These are phyloP conservation scores for Watsonalla cultraria DNA, from an alignment of 2,888 invertebrate genomes.

Conservation along the genomic window DNA sequence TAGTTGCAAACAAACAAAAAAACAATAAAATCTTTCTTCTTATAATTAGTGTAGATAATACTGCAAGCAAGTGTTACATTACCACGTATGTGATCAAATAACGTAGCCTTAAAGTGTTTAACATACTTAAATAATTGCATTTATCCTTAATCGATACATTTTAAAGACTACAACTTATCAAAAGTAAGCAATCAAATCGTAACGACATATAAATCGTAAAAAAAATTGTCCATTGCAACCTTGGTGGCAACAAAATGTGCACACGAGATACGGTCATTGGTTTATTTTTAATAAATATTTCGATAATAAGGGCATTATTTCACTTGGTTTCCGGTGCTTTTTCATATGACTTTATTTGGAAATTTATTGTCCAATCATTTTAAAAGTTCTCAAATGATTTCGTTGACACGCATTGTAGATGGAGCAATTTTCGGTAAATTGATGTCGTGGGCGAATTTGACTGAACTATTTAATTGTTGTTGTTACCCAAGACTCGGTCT, in stretches of 20 bases:
- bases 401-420: too few species aligned
- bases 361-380: too few species aligned
- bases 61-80: background rate
- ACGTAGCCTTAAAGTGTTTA: background rate
- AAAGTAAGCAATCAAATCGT: background rate
- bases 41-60: too few species aligned
- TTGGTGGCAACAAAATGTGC: slow-evolving; percentile 7
- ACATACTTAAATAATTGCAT: background rate
- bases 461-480: too few species aligned
- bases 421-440: too few species aligned
- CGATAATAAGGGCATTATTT: slow-evolving; percentile 2
- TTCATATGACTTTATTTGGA: too few species aligned
- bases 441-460: too few species aligned
- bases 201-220: slow-evolving; percentile 5
- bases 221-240: slow-evolving; percentile 6
- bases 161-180: background rate
- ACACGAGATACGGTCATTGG: slow-evolving; percentile 8
- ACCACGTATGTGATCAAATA: background rate
- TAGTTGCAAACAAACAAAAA: too few species aligned
- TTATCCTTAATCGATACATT: background rate
- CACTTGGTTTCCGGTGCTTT: background rate
- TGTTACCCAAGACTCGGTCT: too few species aligned
- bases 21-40: too few species aligned
- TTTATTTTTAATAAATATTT: slow-evolving; percentile 2
- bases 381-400: too few species aligned